Evolutionary conservation across 2,888 invertebrate genomes (phyloP), one percentile per base, ranked within the genome.

Genomic region (Mechanitis messenoides): DNA sequence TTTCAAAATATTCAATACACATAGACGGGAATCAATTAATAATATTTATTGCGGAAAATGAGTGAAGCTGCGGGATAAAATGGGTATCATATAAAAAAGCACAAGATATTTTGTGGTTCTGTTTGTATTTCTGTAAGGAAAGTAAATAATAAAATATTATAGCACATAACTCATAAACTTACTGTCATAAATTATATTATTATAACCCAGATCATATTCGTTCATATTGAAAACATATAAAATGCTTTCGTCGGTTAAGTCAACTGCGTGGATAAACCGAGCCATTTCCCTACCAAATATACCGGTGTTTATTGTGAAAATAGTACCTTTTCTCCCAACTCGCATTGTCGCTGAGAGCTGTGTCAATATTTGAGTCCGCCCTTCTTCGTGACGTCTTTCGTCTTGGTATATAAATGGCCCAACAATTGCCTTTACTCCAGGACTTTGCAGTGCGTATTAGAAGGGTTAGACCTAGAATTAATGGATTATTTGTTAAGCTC

Each of bases 321-420:
- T 78, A 81, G 72, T 59, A 61, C 57, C 53, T 53, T 62, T 68
- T 68, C 63, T 63, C 74, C 75, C 80, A 77, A 80, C 81, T 81
- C 79, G 75, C 77, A 77, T 78, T 75, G 80, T 77, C 80, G 78
- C 70, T 69, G 75, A 84, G 84, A 77, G 84, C 79, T 79, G 74
- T 70, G 81, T 80, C 83, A 84, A 84, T 83, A 84, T 83, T 83
- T 76, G 68, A 65, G 66, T 63, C 64, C 56, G 64, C 63, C 67
- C 69, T 68, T 68, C 69, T 68, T 68, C 65, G 59, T 55, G 68
- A 65, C 69, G 65, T 64, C 70, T 68, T 68, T 64, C 64, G 57
- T 42, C 60, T 47, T 45, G 61, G 65, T 63, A 55, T 65, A 67
- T 59, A 67, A 68, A 61, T 60, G 66, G 59, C 60, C 54, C 55